These are phyloP conservation scores for Notodonta ziczac DNA, from an alignment of 2,888 invertebrate genomes.

Conservation along the genomic window DNA sequence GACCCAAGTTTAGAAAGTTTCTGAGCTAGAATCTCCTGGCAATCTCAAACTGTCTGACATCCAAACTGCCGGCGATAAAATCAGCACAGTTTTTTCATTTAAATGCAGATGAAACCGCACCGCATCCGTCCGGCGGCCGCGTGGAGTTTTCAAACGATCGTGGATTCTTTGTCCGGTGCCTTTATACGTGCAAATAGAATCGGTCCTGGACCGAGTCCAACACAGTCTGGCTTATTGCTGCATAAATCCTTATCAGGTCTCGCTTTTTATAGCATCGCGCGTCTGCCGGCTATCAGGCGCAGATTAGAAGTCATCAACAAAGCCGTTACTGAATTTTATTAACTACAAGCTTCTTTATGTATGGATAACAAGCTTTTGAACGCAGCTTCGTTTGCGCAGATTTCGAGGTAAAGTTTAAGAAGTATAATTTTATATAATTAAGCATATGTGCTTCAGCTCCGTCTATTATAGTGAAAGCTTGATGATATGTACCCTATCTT, in stretches of 20 bases:
- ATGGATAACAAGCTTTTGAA: no score
- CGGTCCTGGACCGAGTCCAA: constrained; percentile 63
- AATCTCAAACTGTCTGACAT: neutral
- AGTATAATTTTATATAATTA: no score
- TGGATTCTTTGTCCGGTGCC: constrained; percentile 12
- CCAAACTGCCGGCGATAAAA: constrained; percentile 3
- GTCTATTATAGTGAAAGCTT: no score
- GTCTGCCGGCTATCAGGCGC: constrained; percentile 11
- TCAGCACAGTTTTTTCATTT: constrained; percentile 8
- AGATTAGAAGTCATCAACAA: constrained; percentile 26
- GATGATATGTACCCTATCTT: no score
- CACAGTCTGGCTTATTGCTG: constrained; percentile 55
- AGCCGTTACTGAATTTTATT: constrained; percentile 10
- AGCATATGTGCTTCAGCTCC: no score
- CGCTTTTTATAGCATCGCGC: constrained; percentile 11
- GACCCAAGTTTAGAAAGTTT: no score
- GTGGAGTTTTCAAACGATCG: constrained; percentile 8
- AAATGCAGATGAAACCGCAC: constrained; percentile 7
- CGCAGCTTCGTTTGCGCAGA: no score
- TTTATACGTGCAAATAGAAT: constrained; percentile 62
- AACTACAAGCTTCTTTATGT: neutral
- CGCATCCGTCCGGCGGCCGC: neutral
- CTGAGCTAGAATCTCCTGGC: neutral
- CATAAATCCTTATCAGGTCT: constrained; percentile 61
- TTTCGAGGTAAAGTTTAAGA: no score